phyloP scores from a whole-genome alignment of 2,888 invertebrate genomes.

The Cataglyphis albicans region DNA sequence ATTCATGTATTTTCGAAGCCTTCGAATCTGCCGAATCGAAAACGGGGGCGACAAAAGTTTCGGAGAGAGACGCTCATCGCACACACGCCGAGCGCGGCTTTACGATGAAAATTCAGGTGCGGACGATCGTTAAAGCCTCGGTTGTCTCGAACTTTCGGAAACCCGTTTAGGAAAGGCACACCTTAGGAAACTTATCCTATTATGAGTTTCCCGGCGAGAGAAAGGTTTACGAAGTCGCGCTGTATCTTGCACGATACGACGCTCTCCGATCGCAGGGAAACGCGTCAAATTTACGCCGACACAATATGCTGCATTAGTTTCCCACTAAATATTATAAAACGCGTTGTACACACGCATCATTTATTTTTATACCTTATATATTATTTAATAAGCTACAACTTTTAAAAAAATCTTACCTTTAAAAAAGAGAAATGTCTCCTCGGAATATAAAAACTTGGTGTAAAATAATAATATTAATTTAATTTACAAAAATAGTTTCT shows the following conservation, averaged over 20 bases:
- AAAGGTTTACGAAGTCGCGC: constrained; percentile 45
- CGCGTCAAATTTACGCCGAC: constrained; percentile 17
- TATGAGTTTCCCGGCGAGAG: constrained; percentile 72
- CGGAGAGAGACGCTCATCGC: not conserved
- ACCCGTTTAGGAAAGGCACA: constrained; percentile 74
- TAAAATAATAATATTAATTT: not conserved
- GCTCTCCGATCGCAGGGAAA: constrained; percentile 8
- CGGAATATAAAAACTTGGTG: not conserved
- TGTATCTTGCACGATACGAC: constrained; percentile 24
- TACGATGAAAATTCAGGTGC: constrained; percentile 66
- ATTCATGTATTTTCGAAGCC: constrained; percentile 17
- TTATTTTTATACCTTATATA: too few relatives aligned
- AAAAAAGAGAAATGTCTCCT: not conserved
- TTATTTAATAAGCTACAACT: not conserved
- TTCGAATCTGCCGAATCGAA: constrained; percentile 25
- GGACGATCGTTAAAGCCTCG: constrained; percentile 72
- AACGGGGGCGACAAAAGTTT: constrained; percentile 37
- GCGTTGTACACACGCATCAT: not conserved
- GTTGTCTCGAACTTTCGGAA: constrained; percentile 72
- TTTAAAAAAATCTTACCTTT: not conserved
- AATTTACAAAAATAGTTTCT: not conserved
- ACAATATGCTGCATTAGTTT: not conserved
- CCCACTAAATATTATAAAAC: not conserved
- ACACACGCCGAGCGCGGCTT: not conserved
- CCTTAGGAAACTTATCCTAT: constrained; percentile 80